Base-by-base conservation (phyloP, 2,888 invertebrate genomes). In the Nowickia ferox region DNA sequence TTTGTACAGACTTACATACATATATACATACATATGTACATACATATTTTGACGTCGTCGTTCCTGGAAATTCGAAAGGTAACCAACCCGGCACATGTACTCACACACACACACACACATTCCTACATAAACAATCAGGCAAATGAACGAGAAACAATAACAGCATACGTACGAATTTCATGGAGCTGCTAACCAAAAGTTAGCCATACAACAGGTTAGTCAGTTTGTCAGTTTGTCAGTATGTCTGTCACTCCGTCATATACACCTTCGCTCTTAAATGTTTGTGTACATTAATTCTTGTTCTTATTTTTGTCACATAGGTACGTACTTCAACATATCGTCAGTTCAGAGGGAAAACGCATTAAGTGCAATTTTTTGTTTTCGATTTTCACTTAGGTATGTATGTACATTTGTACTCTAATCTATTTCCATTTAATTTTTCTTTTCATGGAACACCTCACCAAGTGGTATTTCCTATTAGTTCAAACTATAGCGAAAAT, bases 51-150 rank as follows among this genome's bases (percentile, higher is more conserved):
- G 78, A 76, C 71, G 86, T 86, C 75, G 77, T 72, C 51, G 59
- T 86, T 86, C 86, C 66, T 79, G 86, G 86, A 86, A 86, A 72
- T 86, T 65, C 9, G 17, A 82, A 82, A 86, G 86, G 86, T 86
- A 86, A 83, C 82, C 82, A 86, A 86, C 86, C 79, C 83, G 71
- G n/a, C 53, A 76, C 48, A 71, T 38, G 30, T 38, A 38, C 10
- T n/a, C 19, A 19, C 30, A 40, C 40, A 71, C 38, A 46, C 15
- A 71, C n/a, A 65, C 5, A 42, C 44, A 19, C 15, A 63, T 46
- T 57, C 22, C 9, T 22, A 40, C 38, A 5, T 55, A 66, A 17
- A 76, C 63, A 65, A 66, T 13, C 63, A 30, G 48, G 44, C 22
- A 68, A 72, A 78, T 55, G 19, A 71, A 48, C 59, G 42, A 57